Conservation (phyloP, 1,140 invertebrate species). For the Listronotus bonariensis region DNA sequence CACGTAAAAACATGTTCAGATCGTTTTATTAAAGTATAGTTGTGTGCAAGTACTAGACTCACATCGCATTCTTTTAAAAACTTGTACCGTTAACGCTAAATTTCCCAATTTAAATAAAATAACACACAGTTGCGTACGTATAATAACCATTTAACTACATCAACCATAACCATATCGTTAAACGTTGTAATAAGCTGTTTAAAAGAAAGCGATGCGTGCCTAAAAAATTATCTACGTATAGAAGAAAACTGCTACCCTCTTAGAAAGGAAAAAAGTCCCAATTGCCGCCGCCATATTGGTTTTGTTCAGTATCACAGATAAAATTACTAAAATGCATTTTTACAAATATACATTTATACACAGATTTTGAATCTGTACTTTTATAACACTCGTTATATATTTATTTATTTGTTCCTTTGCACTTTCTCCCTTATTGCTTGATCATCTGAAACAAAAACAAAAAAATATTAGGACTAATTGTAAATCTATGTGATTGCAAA, state of each 20-base stretch:
- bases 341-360: constrained; percentile 55
- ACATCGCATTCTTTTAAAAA: too few relatives aligned
- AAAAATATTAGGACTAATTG: constrained; percentile 11
- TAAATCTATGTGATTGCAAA: too few relatives aligned
- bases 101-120: too few relatives aligned
- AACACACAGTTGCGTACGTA: too few relatives aligned
- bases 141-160: too few relatives aligned
- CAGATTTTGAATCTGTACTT: constrained; percentile 43
- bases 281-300: constrained; percentile 36
- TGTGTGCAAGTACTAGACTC: too few relatives aligned
- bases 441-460: constrained; percentile 42
- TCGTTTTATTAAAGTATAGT: too few relatives aligned
- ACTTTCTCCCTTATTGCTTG: constrained; percentile 49
- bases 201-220: not conserved
- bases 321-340: constrained; percentile 63
- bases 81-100: too few relatives aligned
- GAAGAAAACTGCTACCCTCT: constrained; percentile 2
- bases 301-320: constrained; percentile 66
- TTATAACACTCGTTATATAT: constrained; percentile 23
- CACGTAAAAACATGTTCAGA: too few relatives aligned
- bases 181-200: not conserved
- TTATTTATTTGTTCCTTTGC: constrained; percentile 42
- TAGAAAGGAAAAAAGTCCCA: constrained; percentile 17
- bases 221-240: not conserved
- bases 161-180: too few relatives aligned